Base-by-base conservation (phyloP, 2,113 vertebrate genomes). In the Tricholaema leucomelas region DNA sequence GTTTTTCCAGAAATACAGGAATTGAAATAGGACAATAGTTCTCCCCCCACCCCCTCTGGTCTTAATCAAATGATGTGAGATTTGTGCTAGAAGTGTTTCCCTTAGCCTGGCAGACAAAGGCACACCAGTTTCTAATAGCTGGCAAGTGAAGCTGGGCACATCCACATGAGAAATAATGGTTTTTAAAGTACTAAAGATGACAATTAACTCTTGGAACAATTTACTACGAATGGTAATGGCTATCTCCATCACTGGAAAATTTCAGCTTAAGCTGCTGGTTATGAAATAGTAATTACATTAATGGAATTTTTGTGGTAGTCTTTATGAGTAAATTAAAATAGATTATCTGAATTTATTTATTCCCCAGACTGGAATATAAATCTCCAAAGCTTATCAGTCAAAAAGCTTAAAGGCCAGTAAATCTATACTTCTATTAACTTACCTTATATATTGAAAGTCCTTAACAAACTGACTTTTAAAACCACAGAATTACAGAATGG, bases 331-430 rank as follows among this genome's bases (percentile, higher is more conserved):
- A 91, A 90, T 82, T 63, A 84, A 78, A 90, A 90, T 25, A 76
- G 21, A 88, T 92, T 82, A 87, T 59, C 50, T 63, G 66, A 86
- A 76, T 86, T 86, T 91, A 83, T 82, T 85, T 87, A 70, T 92
- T 58, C 38, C 38, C 64, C 12, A 56, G 71, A 40, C 25, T 38
- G 12, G 21, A 31, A 59, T 63, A 78, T 77, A 65, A 72, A 75
- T 72, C 70, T 72, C 58, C 42, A 73, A 58, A 84, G 15, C 61
- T 72, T 88, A 81, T 56, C 4, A 2, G 4, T 11, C 15, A n/a
- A n/a, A n/a, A n/a, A n/a, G n/a, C n/a, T 74, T 81, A 90, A 90
- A 85, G 54, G 38, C 67, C 71, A 87, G n/a, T 40, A 86, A 74
- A 78, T 13, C 11, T 59, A 44, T 74, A 88, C 25, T 90, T 54